Base-by-base conservation (phyloP, 2,113 vertebrate genomes). In the Myocastor coypus region DNA sequence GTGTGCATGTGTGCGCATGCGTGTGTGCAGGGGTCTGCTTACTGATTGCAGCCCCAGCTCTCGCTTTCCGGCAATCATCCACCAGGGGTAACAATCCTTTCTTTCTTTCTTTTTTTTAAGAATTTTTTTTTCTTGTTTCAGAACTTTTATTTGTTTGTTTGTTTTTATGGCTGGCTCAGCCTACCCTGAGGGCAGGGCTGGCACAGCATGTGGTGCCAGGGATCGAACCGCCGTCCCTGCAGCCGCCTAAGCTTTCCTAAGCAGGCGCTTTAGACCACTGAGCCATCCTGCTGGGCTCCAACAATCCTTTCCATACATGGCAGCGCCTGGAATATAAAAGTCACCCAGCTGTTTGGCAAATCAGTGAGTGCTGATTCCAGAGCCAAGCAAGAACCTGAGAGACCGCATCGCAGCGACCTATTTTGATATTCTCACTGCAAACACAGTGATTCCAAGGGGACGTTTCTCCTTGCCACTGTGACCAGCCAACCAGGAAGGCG, bases 321-420 rank as follows among this genome's bases (percentile, higher is more conserved):
- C 19, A 61, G 26, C 57, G 5, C 71, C 63, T 81, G 9, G 40
- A 61, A 83, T 63, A 83, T 81, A 73, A 92, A 91, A 85, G 71
- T 42, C 75, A 93, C 34, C 16, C 46, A 63, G 37, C 52, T 92
- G 42, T 59, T 94, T 32, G 19, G 34, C 34, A 86, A 46, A 84
- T 73, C 16, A 87, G 28, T n/a, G 69, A 71, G 50, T 88, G 12
- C 40, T 34, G 32, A 91, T 59, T 52, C 40, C 59, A 59, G 91
- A 89, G 71, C n/a, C 69, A 95, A 95, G 32, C 20, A 34, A 64
- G 40, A 64, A 88, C 61, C 69, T 11, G 6, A 81, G 85, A 83
- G 42, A 64, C 37, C 69, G 75, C 34, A 20, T 4, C 78, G 20
- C 22, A 24, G 91, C 19, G 16, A 91, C 57, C 20, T 0, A 6